Percentiles rank a stretch among this genome's conserved stretches.
Evolutionary conservation across 2,888 invertebrate species (phyloP).

Genomic region (Seira ritae): DNA sequence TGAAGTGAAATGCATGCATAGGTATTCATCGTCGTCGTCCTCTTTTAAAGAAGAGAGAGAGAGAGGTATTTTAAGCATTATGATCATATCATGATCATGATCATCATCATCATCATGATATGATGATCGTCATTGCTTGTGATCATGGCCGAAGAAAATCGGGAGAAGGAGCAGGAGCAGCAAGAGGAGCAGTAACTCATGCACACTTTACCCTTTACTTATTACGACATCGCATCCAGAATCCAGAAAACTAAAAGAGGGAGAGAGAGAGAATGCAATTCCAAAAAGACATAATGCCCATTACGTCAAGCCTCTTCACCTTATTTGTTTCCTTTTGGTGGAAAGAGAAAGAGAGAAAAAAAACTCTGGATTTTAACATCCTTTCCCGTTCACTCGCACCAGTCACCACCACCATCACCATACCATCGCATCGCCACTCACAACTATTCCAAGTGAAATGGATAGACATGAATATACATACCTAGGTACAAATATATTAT

Average conservation of each 20-base stretch:
- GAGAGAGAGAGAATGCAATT: background rate
- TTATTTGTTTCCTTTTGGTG: constrained; percentile 51
- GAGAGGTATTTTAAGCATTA: background rate
- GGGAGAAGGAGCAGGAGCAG: constrained; percentile 17
- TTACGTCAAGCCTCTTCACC: constrained; percentile 50
- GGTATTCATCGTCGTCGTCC: constrained; percentile 35
- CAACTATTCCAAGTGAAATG: too few relatives aligned
- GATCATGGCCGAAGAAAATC: too few relatives aligned
- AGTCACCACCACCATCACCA: background rate
- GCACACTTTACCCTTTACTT: constrained; percentile 46
- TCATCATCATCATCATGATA: constrained; percentile 22
- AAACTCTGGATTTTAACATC: constrained; percentile 41
- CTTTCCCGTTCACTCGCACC: background rate
- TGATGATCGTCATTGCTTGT: background rate
- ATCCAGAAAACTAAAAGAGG: too few relatives aligned
- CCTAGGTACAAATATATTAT: too few relatives aligned
- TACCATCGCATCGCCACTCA: background rate
- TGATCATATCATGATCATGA: constrained; percentile 3
- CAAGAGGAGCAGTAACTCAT: constrained; percentile 30
- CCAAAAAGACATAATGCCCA: constrained; percentile 45
- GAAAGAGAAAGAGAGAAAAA: background rate
- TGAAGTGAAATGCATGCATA: constrained; percentile 62
- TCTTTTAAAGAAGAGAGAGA: background rate
- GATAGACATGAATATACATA: too few relatives aligned
- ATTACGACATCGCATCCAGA: constrained; percentile 19